A percentile compares a stretch with the other conserved stretches of the same genome.
phyloP scores from a whole-genome alignment of 2,113 vertebrate species.

The Cyanistes caeruleus region DNA sequence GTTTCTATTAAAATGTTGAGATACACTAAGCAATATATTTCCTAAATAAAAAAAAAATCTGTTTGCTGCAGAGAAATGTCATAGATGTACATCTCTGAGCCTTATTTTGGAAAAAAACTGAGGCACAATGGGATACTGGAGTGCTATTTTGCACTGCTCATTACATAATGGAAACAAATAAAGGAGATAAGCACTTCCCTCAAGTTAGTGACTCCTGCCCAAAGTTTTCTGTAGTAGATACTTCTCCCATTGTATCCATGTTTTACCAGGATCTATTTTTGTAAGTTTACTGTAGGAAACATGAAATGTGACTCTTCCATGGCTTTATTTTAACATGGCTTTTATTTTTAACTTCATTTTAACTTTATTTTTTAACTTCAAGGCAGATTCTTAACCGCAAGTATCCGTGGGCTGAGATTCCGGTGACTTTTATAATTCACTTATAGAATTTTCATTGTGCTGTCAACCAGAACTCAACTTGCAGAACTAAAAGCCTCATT shows the following conservation, averaged over 20 bases:
- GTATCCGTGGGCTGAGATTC: background rate
- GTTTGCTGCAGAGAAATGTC: background rate
- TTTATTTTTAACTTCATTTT: background rate
- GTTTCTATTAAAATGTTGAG: background rate
- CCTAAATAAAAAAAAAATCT: background rate
- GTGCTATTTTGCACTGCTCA: background rate
- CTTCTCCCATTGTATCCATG: background rate
- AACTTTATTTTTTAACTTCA: background rate
- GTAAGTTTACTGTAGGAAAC: background rate
- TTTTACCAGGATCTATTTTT: background rate
- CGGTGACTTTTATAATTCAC: background rate
- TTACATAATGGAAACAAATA: slow-evolving; percentile 16
- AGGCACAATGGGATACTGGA: background rate
- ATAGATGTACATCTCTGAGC: background rate
- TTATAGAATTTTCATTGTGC: background rate
- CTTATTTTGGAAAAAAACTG: background rate
- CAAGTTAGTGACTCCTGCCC: background rate
- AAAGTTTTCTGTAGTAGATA: background rate
- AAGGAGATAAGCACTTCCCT: background rate
- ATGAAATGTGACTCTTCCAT: background rate
- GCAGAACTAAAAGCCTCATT: background rate
- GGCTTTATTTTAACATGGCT: background rate
- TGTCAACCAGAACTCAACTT: background rate
- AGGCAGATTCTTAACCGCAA: background rate
- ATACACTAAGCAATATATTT: background rate